Evolutionary conservation across 2,113 vertebrate species (phyloP).

Genomic region (Gasterosteus aculeatus): DNA sequence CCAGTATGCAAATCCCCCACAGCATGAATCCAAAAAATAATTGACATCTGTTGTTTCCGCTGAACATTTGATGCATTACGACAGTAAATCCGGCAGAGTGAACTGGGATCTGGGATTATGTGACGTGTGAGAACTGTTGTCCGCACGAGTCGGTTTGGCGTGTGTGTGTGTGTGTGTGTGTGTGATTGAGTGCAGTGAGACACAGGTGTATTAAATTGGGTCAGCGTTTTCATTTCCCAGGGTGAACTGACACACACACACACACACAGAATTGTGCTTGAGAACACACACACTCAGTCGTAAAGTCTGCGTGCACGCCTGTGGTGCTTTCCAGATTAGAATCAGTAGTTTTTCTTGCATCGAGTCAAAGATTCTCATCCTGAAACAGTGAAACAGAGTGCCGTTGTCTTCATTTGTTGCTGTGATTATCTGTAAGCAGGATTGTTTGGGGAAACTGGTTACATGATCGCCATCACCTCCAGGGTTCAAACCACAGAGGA

Average conservation of each 20-base stretch:
- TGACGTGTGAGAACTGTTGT: constrained; percentile 34
- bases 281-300: constrained; percentile 1
- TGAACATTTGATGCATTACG: constrained; percentile 21
- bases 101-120: constrained; percentile 33
- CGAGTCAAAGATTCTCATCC: constrained; percentile 33
- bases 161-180: constrained; percentile 32
- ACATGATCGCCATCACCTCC: constrained; percentile 4
- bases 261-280: constrained; percentile 32
- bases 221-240: constrained; percentile 75
- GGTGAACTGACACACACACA: constrained; percentile 42
- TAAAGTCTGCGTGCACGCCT: neutral
- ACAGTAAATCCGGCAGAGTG: constrained; percentile 16
- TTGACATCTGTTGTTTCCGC: constrained; percentile 6
- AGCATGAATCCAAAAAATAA: constrained; percentile 22
- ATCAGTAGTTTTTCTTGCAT: constrained; percentile 52
- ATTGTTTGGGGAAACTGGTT: constrained; percentile 26
- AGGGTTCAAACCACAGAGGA: constrained; percentile 25
- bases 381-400: constrained; percentile 18
- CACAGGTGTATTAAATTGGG: constrained; percentile 78
- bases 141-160: neutral
- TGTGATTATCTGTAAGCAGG: constrained; percentile 26
- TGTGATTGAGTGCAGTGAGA: constrained; percentile 69
- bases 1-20: constrained; percentile 18
- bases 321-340: constrained; percentile 26
- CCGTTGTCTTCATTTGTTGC: constrained; percentile 4